Evolutionary conservation across 2,113 vertebrate genomes (phyloP), one percentile per base, ranked within the genome.

Genomic region (Panthera uncia): DNA sequence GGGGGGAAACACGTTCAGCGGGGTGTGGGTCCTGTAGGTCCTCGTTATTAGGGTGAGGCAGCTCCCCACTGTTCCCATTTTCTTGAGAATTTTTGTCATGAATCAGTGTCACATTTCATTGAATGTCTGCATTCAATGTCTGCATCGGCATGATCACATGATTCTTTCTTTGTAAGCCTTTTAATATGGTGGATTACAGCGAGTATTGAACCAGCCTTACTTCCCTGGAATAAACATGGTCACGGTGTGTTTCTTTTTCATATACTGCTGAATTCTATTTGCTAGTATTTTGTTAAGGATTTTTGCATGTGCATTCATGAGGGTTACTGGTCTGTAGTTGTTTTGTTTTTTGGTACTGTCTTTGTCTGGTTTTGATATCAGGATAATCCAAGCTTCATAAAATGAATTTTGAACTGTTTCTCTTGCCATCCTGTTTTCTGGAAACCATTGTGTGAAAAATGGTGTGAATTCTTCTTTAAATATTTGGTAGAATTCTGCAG

Each of bases 91-190:
- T 65, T 41, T 45, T n/a, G 45, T n/a, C 50, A 25, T 6, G 63
- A 66, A 2, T 92, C 66, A 19, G 9, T 68, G 78, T 80, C 83
- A 29, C 38, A 7, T 55, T 41, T 74, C 36, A 4, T 41, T 45
- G 23, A 19, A 7, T 29, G 18, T 38, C 38, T 38, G 38, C 38
- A 38, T 38, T 38, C 38, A 38, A 38, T 38, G 74, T 27, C 38
- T 27, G 5, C 48, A 0, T 57, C 8, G 5, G 12, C 29, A 1
- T 8, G 31, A 36, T 61, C 8, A 0, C 0, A 6, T n/a, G 45
- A 41, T 33, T 16, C 31, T 89, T 48, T 57, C 31, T 52, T 25
- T 33, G 57, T 61, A 8, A 13, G 31, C 8, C n/a, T 15, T 10
- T 48, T 61, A 19, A 5, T 31, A 10, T 13, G 31, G 80, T 31